Conservation (phyloP, 2,888 invertebrate species). For the Tholera decimalis region DNA sequence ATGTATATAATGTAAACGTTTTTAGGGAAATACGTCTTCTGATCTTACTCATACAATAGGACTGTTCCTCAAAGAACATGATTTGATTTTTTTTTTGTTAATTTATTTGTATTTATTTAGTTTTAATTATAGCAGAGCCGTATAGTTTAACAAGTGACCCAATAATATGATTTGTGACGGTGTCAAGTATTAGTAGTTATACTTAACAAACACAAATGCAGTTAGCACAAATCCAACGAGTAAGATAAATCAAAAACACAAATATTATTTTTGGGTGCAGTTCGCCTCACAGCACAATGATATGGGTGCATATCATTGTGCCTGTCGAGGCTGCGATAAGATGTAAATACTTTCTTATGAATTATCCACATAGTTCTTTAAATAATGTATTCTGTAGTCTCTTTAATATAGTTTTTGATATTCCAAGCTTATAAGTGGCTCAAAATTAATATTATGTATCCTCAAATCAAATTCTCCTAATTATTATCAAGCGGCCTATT, state of each 20-base stretch:
- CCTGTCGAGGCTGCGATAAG: slow-evolving; percentile 26
- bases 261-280: slow-evolving; percentile 21
- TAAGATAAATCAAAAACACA: slow-evolving; percentile 22
- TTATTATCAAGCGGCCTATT: slow-evolving; percentile 20
- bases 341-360: slow-evolving; percentile 36
- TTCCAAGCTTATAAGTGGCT: slow-evolving; percentile 1
- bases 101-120: slow-evolving; percentile 21
- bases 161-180: background rate
- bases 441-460: slow-evolving; percentile 3
- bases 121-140: slow-evolving; percentile 11
- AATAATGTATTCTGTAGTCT: slow-evolving; percentile 1
- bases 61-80: slow-evolving; percentile 10
- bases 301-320: slow-evolving; percentile 12
- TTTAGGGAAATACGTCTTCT: slow-evolving; percentile 51
- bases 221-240: slow-evolving; percentile 30
- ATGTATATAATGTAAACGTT: slow-evolving; percentile 62
- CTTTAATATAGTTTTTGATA: slow-evolving; percentile 2
- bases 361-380: slow-evolving; percentile 9
- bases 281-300: slow-evolving; percentile 7
- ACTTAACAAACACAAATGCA: slow-evolving; percentile 20
- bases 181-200: slow-evolving; percentile 41
- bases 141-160: background rate
- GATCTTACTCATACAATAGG: slow-evolving; percentile 31
- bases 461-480: slow-evolving; percentile 3
- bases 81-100: slow-evolving; percentile 3